Evolutionary conservation across 92 coral and sea anemone species (phyloP), one percentile per base, ranked within the genome.

Genomic region (Scolanthus callimorphus): DNA sequence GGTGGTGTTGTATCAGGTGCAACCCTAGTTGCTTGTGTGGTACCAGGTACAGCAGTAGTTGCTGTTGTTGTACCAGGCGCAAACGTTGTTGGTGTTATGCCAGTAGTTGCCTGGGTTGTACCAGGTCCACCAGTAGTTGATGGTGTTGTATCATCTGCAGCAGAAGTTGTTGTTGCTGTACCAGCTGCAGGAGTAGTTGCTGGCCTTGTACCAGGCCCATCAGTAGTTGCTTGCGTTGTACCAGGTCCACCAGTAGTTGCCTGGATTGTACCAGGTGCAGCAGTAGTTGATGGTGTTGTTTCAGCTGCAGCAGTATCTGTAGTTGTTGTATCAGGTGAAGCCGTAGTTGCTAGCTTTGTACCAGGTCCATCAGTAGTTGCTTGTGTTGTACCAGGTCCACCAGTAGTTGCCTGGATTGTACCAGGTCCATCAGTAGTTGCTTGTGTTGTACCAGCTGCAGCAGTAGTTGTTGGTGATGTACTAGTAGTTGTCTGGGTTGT

Each of bases 81-180:
- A 34, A n/a, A n/a, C n/a, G n/a, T n/a, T 28, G 47, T 15, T 8
- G 45, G 0, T 17, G 71, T 26, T 37, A 70, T 23, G 2, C 50
- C 41, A 54, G 59, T 54, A 10, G 34, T 3, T 23, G 13, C 44
- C 27, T 25, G 1, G 15, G 69, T 49, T 19, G 29, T 34, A 0
- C 19, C 55, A 27, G 78, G 19, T 12, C n/a, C 55, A 62, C 20
- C 55, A 20, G 70, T 51, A 25, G 26, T 31, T n/a, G n/a, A n/a
- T n/a, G n/a, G n/a, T 10, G 17, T 20, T 28, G 46, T 24, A 29
- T 19, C 44, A 65, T 25, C 39, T 60, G 63, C 4, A 12, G 17
- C 48, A 29, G 4, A 51, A 57, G 72, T 20, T 59, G 67, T 62
- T 17, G 1, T 50, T 2, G 23, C 51, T 10, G 31, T 31, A 4